Base-by-base conservation (phyloP, 2,888 invertebrate species). In the Auanema sp. region DNA sequence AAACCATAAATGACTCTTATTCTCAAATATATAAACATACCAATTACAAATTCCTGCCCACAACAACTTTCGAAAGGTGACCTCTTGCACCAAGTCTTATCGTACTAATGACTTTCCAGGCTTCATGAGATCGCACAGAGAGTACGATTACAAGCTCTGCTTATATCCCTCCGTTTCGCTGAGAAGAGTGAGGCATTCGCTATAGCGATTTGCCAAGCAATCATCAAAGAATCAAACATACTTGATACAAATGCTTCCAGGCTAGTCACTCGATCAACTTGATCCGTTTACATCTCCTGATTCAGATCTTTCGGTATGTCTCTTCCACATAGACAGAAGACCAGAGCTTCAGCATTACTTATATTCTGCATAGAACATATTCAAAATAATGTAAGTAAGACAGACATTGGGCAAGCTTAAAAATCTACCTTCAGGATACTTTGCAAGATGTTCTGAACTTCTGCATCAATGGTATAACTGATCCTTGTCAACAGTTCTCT, bases 251-350 rank as follows among this genome's bases (percentile, higher is more conserved):
- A 33, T 8, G 33, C 33, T 8, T 33, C 33, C 33, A 33, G 33
- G 33, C 8, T 33, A 33, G 8, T 33, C 33, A 33, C 8, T 5
- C 33, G 8, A 5, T 5, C 8, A 33, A 3, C 33, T 33, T 33
- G 11, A 50, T 24, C 10, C 14, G 33, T 58, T 14, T 66, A 18
- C 47, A n/a, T 33, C 11, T 18, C 50, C 65, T 11, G n/a, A n/a
- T n/a, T n/a, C 54, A 71, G 79, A 64, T 75, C 77, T 2, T 79
- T 78, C 51, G 79, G 79, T 21, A 62, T 79, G 2, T 79, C 79
- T 10, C 66, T 74, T 59, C 74, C 75, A 6, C 79, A 79, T 67
- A 71, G 79, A 41, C 68, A 66, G 64, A 77, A 79, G 55, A 79
- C 79, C 0, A 61, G 79, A 41, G 66, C 69, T 6, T 67, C 72